phyloP scores from a whole-genome alignment of 2,888 invertebrate species.

The Ormyrus nitidulus region DNA sequence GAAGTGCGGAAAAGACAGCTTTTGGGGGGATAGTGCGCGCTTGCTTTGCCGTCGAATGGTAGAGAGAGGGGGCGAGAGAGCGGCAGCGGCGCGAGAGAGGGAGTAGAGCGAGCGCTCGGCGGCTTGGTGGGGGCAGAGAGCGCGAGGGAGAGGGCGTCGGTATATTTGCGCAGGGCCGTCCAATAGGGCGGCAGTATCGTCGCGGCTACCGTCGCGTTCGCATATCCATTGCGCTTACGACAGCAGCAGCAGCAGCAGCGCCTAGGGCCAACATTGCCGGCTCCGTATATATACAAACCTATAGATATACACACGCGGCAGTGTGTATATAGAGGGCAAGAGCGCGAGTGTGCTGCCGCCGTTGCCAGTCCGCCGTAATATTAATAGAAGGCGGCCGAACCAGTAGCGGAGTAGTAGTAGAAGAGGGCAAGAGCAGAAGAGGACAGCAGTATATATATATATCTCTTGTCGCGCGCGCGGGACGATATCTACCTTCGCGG shows the following conservation, averaged over 20 bases:
- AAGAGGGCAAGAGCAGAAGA: slow-evolving; percentile 10
- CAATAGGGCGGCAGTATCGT: slow-evolving; percentile 75
- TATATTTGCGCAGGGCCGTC: slow-evolving; percentile 75
- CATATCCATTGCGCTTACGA: slow-evolving; percentile 49
- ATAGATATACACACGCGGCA: not conserved
- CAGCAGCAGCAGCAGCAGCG: slow-evolving; percentile 1
- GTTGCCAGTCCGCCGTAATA: slow-evolving; percentile 34
- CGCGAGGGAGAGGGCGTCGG: slow-evolving; percentile 71
- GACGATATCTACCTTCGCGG: slow-evolving; percentile 3
- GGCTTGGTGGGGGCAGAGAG: slow-evolving; percentile 54
- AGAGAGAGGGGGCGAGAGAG: slow-evolving; percentile 55
- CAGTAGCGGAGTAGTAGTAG: not conserved
- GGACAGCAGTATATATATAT: slow-evolving; percentile 2
- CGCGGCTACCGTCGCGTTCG: slow-evolving; percentile 73
- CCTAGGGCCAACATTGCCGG: slow-evolving; percentile 1
- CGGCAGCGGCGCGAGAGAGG: slow-evolving; percentile 47
- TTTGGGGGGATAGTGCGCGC: too few relatives aligned
- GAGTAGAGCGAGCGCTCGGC: slow-evolving; percentile 56
- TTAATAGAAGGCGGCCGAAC: slow-evolving; percentile 45
- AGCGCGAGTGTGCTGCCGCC: slow-evolving; percentile 48
- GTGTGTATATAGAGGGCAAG: not conserved
- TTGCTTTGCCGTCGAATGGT: slow-evolving; percentile 25
- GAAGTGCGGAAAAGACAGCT: slow-evolving; percentile 2
- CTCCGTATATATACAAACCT: not conserved
- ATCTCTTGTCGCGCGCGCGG: slow-evolving; percentile 15